Evolutionary conservation across 2,113 vertebrate genomes (phyloP), one percentile per base, ranked within the genome.

Genomic region (Mus spicilegus): DNA sequence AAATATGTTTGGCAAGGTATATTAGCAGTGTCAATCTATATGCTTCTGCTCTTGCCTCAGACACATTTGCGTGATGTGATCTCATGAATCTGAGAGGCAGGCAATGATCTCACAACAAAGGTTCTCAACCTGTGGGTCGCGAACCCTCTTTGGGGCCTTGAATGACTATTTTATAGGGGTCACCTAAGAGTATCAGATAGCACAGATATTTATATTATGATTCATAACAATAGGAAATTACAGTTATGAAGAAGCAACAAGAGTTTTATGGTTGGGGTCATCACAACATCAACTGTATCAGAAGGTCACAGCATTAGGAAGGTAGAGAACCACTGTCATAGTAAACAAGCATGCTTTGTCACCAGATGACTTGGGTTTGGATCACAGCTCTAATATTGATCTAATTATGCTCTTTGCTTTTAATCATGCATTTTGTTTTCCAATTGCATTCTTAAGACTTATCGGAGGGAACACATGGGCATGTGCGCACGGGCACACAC

Each of bases 101-200:
- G 81, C 95, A 87, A 91, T 90, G 89, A 86, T 89, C 69, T 96
- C 26, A 42, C 22, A 8, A 58, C 3, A 61, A 24, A 26, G 22
- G 22, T 61, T 84, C 81, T 63, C 81, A 63, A 16, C 22, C 7
- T 84, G 81, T 84, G 54, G 5, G 6, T 82, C 0, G 0, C 13
- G 11, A 14, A 14, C 10, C 1, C 51, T 49, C 4, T 39, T 58
- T n/a, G 4, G 51, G 33, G 36, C 10, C 3, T 14, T n/a, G 20
- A 81, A 14, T 58, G 78, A 81, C 10, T 10, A 10, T 80, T 54
- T 54, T 16, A 19, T 8, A 76, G 30, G 49, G 30, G 30, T 58
- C 13, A 22, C 54, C 20, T n/a, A 82, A 58, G 78, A 82, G 20
- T 36, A n/a, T 22, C 36, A 3, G 20, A 82, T 20, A 80, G 54